phyloP scores from a whole-genome alignment of 1,140 invertebrate species.

The Drosophila tristis region DNA sequence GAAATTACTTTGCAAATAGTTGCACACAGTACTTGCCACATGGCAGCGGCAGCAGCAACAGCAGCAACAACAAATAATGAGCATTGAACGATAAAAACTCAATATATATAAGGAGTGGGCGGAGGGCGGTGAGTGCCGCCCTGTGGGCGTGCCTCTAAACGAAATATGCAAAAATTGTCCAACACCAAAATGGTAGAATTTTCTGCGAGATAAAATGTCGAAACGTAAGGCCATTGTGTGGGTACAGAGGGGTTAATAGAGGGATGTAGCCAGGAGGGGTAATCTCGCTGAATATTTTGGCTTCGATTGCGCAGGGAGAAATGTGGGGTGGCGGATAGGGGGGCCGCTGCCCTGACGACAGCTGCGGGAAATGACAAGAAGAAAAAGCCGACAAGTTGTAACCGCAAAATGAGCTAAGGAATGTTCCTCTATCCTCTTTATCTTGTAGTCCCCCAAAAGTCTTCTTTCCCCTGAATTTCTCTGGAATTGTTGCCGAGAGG shows the following conservation, averaged over 20 bases:
- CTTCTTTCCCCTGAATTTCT: neutral
- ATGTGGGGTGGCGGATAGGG: neutral
- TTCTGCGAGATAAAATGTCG: conserved; percentile 24
- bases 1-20: conserved; percentile 74
- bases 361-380: conserved; percentile 18
- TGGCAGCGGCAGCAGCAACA: conserved; percentile 2
- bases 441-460: too few relatives aligned
- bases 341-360: conserved; percentile 16
- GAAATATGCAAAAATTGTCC: conserved; percentile 46
- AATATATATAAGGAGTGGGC: conserved; percentile 16
- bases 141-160: conserved; percentile 41
- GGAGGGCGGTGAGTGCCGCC: neutral
- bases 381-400: conserved; percentile 23
- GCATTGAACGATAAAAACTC: conserved; percentile 63
- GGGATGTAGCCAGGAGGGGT: neutral
- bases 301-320: neutral
- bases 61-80: conserved; percentile 61
- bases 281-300: conserved; percentile 34
- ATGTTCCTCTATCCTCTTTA: neutral
- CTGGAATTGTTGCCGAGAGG: too few relatives aligned
- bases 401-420: conserved; percentile 8
- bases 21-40: conserved; percentile 34
- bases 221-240: conserved; percentile 7
- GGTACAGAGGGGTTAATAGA: neutral
- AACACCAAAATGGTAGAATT: conserved; percentile 22